A percentile compares a stretch with the other conserved stretches of the same genome.
These are phyloP conservation scores for Trachelus tabidus DNA, from an alignment of 2,888 invertebrate species.

Conservation along the genomic window DNA sequence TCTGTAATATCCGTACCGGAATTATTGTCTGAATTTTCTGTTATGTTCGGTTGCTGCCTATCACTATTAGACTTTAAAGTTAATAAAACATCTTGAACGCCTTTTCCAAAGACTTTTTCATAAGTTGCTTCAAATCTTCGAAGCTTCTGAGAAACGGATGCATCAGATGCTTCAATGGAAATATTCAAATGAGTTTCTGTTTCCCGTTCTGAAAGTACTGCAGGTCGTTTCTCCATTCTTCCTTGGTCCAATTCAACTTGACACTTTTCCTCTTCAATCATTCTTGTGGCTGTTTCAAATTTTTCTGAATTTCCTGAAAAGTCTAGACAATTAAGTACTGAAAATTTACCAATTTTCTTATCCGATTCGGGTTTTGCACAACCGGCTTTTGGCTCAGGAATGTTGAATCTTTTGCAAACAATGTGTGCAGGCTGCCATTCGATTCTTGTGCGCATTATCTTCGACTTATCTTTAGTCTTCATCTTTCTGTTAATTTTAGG, in stretches of 20 bases:
- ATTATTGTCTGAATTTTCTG: not conserved
- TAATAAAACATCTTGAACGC: not conserved
- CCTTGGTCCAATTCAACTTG: not conserved
- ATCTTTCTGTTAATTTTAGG: slow-evolving; percentile 69
- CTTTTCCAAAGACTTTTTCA: slow-evolving; percentile 50
- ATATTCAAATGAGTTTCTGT: slow-evolving; percentile 21
- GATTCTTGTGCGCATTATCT: slow-evolving; percentile 74
- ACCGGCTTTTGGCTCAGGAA: slow-evolving; percentile 84
- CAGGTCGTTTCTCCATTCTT: no score
- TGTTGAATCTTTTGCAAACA: slow-evolving; percentile 92
- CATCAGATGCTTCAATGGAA: not conserved
- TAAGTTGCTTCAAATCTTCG: slow-evolving; percentile 49
- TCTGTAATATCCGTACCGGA: not conserved
- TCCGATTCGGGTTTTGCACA: slow-evolving; percentile 63
- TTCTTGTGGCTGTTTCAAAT: not conserved
- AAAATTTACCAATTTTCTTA: slow-evolving; percentile 76
- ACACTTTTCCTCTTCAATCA: slow-evolving; percentile 1
- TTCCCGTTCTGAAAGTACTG: not conserved
- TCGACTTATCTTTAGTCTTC: slow-evolving; percentile 80
- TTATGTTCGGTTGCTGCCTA: not conserved
- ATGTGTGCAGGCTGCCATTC: slow-evolving; percentile 87
- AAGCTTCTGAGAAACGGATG: slow-evolving; percentile 36
- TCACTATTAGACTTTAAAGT: not conserved
- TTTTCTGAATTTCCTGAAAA: slow-evolving; percentile 39
- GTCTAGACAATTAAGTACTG: slow-evolving; percentile 83